Percentiles rank a stretch among this genome's conserved stretches.
phyloP scores from a whole-genome alignment of 2,888 invertebrate species.

The Spicauda simplicius region DNA sequence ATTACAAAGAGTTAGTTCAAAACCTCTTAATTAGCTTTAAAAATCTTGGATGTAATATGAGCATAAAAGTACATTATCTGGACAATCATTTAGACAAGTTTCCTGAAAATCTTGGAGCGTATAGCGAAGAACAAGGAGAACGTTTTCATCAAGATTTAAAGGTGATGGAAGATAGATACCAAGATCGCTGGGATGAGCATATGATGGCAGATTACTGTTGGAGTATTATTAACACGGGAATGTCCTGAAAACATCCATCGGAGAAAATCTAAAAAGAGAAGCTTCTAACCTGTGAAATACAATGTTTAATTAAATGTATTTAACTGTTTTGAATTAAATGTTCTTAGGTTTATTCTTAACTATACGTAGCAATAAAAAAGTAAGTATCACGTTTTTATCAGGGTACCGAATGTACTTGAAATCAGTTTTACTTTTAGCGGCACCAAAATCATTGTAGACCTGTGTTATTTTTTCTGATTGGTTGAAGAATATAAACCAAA shows the following conservation, averaged over 20 bases:
- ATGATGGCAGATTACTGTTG: conserved; percentile 35
- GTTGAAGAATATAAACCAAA: no score
- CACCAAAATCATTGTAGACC: no score
- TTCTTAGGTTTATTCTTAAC: background rate
- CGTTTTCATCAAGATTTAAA: conserved; percentile 15
- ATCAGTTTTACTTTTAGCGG: background rate
- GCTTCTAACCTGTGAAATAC: conserved; percentile 15
- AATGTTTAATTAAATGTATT: no score
- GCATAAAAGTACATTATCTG: conserved; percentile 23
- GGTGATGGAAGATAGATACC: background rate
- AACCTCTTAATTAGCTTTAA: conserved; percentile 11
- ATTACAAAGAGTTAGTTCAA: conserved; percentile 15
- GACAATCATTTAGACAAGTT: conserved; percentile 14
- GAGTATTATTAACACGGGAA: conserved; percentile 5
- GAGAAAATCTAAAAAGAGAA: conserved; percentile 1
- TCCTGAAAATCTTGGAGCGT: conserved; percentile 32
- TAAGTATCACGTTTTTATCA: no score
- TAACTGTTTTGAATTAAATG: conserved; percentile 5
- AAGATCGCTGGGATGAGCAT: conserved; percentile 1
- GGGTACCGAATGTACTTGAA: conserved; percentile 3
- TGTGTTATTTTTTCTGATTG: no score
- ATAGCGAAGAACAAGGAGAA: conserved; percentile 30
- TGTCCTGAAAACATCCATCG: background rate
- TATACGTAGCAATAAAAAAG: conserved; percentile 18
- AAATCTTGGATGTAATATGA: conserved; percentile 20